Evolutionary conservation across 2,888 invertebrate species (phyloP).

Genomic region (Timandra comae): DNA sequence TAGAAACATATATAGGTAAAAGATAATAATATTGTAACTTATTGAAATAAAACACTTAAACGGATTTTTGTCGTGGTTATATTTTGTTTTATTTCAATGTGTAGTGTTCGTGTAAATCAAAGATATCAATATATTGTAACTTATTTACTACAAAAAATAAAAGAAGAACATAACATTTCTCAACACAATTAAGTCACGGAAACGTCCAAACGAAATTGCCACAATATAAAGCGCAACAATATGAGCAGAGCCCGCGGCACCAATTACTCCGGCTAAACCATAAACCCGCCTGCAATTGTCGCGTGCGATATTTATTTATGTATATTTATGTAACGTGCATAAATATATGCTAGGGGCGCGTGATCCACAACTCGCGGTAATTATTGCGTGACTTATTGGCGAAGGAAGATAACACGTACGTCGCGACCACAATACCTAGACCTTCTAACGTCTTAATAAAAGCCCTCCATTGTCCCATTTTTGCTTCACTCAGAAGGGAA

Average conservation of each 20-base stretch:
- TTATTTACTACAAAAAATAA: no score
- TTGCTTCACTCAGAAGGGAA: conserved; percentile 12
- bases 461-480: conserved; percentile 7
- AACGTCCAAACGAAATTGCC: conserved; percentile 23
- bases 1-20: no score
- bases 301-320: conserved; percentile 53
- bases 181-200: conserved; percentile 22
- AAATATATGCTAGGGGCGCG: conserved; percentile 63
- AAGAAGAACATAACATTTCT: not conserved
- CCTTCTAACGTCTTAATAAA: conserved; percentile 20
- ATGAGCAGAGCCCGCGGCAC: conserved; percentile 35
- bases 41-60: no score
- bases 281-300: conserved; percentile 52
- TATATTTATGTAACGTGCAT: conserved; percentile 57
- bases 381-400: conserved; percentile 76
- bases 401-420: conserved; percentile 69
- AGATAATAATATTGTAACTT: no score
- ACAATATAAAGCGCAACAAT: conserved; percentile 22
- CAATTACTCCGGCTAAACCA: conserved; percentile 42
- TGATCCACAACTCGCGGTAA: conserved; percentile 66
- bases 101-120: no score
- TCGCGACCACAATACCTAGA: conserved; percentile 41
- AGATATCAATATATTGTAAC: no score
- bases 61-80: no score
- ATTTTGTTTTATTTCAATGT: no score